Percentiles rank a stretch among this genome's conserved stretches.
These are phyloP conservation scores for Piscicola geometra DNA, from an alignment of 2,888 invertebrate genomes.

Conservation along the genomic window DNA sequence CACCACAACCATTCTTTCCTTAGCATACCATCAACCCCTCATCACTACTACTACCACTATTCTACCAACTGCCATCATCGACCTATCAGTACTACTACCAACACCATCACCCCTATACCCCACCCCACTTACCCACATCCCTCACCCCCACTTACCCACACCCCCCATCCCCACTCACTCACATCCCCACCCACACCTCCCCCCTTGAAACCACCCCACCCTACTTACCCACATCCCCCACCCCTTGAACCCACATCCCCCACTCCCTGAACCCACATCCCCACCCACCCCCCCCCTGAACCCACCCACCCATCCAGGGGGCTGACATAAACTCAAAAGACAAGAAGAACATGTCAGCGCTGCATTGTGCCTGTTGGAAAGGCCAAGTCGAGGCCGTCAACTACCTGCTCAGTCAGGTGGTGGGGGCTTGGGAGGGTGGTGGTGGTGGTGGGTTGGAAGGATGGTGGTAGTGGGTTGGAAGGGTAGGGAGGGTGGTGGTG, in stretches of 20 bases:
- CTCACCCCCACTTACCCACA: too few species aligned
- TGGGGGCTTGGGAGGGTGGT: too few species aligned
- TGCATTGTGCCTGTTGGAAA: slow-evolving; percentile 45
- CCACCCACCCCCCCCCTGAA: not conserved
- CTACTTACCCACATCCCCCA: not conserved
- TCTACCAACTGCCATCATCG: too few species aligned
- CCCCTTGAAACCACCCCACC: too few species aligned
- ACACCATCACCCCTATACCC: too few species aligned
- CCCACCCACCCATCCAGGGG: slow-evolving; percentile 39
- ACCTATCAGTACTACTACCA: too few species aligned
- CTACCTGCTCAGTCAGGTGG: slow-evolving; percentile 38
- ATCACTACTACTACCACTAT: not conserved
- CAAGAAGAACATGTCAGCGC: slow-evolving; percentile 44
- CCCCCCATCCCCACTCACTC: slow-evolving; percentile 16
- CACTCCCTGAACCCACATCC: not conserved
- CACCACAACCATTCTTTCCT: too few species aligned
- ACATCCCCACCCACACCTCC: not conserved
- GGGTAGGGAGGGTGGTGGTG: too few species aligned
- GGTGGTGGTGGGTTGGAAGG: too few species aligned
- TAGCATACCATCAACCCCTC: too few species aligned
- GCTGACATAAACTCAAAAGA: slow-evolving; percentile 44
- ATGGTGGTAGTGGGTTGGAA: too few species aligned
- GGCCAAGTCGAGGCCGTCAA: slow-evolving; percentile 44
- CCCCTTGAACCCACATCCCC: not conserved
- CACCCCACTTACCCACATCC: too few species aligned